These are phyloP conservation scores for Cantharis lateralis DNA, from an alignment of 2,888 invertebrate species.

Conservation along the genomic window DNA sequence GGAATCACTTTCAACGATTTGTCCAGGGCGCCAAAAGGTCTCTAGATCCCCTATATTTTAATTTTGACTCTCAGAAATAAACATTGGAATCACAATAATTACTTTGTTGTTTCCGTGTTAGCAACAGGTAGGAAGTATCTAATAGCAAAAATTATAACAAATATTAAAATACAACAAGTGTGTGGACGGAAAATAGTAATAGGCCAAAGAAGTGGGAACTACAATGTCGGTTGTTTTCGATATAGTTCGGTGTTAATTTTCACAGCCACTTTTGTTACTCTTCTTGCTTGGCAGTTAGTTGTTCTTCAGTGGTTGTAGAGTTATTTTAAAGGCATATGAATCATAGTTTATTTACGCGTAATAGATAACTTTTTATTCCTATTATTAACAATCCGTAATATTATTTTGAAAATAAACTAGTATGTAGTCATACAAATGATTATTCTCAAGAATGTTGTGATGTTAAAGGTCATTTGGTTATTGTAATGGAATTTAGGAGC, in stretches of 20 bases:
- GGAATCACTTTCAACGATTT: too few relatives aligned
- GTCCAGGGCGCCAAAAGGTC: too few relatives aligned
- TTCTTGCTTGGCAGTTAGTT: neutral
- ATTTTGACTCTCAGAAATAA: too few relatives aligned
- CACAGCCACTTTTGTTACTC: neutral
- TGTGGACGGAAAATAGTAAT: neutral
- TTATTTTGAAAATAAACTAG: neutral
- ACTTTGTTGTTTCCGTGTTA: neutral
- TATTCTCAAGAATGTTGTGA: neutral
- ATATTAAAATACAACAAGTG: neutral
- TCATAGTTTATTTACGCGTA: neutral
- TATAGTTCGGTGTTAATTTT: neutral
- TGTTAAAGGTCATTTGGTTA: neutral
- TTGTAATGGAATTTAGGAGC: slow-evolving; percentile 13
- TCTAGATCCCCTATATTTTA: too few relatives aligned
- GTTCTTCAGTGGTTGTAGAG: neutral
- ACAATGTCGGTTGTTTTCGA: neutral
- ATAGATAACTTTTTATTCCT: neutral
- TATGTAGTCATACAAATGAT: neutral
- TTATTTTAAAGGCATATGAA: neutral
- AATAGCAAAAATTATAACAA: neutral
- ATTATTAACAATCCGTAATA: neutral
- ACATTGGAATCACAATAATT: neutral
- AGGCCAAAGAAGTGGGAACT: neutral
- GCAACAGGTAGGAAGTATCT: neutral